Evolutionary conservation across 2,797 vertebrate species (phyloP).

Genomic region (Pseudochromis fuscus): DNA sequence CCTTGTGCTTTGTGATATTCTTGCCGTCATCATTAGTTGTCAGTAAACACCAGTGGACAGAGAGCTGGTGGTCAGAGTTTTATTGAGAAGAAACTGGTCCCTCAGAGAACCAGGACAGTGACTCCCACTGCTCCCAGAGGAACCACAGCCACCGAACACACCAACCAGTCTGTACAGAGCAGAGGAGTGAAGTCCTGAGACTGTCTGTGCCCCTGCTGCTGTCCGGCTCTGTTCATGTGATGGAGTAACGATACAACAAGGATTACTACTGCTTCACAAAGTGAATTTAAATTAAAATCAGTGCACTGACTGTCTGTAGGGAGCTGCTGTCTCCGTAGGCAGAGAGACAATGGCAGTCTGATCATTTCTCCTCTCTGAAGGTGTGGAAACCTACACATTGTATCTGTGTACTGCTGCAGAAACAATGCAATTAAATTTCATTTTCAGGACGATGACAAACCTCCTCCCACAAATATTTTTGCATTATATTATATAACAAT

Average conservation of each 20-base stretch:
- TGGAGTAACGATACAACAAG: no score
- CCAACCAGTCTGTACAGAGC: no score
- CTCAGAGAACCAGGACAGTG: no score
- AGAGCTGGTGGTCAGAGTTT: no score
- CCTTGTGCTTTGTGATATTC: no score
- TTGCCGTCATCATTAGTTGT: no score
- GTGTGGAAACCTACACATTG: neutral
- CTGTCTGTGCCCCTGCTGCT: neutral
- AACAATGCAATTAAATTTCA: neutral
- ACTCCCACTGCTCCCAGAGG: no score
- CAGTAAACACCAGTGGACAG: no score
- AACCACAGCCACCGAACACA: no score
- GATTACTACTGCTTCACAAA: neutral
- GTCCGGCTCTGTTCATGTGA: no score
- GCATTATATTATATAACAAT: neutral
- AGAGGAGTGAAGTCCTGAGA: neutral
- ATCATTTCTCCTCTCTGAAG: neutral
- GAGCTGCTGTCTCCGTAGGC: neutral
- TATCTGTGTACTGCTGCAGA: neutral
- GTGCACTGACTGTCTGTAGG: neutral
- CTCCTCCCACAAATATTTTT: neutral
- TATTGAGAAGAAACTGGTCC: no score
- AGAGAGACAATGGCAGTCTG: neutral
- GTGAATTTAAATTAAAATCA: neutral
- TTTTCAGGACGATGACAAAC: neutral